Evolutionary conservation across 2,113 vertebrate species (phyloP).

Genomic region (Pitta sordida): DNA sequence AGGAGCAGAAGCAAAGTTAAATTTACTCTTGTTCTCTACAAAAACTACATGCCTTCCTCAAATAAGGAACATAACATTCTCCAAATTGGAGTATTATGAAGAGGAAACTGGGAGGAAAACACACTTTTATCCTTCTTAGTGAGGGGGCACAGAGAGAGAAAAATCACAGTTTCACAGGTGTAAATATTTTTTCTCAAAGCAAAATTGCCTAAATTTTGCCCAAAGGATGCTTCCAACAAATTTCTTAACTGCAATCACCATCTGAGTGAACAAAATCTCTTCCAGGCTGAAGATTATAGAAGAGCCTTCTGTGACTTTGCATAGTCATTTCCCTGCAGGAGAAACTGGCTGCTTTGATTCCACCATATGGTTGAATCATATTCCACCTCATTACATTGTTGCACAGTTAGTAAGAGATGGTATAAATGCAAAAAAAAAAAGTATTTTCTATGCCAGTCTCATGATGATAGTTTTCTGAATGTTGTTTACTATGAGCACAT

Average conservation of each 20-base stretch:
- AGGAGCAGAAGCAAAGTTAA: neutral
- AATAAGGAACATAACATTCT: accelerated
- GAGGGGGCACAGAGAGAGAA: neutral
- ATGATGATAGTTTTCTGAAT: neutral
- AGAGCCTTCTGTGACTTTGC: neutral
- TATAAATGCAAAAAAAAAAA: neutral
- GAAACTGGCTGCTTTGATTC: neutral
- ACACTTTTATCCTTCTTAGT: neutral
- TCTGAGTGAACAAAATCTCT: neutral
- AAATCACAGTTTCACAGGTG: neutral
- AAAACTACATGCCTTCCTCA: neutral
- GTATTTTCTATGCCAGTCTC: neutral
- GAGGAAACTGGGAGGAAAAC: neutral
- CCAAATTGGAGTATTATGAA: neutral
- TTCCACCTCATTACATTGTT: neutral
- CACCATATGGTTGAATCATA: neutral
- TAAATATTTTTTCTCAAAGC: neutral
- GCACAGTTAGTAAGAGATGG: neutral
- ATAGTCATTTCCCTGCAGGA: neutral
- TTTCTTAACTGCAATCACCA: neutral
- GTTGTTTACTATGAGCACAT: neutral
- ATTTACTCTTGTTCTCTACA: neutral
- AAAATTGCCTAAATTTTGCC: neutral
- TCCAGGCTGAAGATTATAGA: neutral
- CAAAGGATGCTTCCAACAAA: neutral